phyloP scores from a whole-genome alignment of 2,113 vertebrate species.

The Tinamus guttatus region DNA sequence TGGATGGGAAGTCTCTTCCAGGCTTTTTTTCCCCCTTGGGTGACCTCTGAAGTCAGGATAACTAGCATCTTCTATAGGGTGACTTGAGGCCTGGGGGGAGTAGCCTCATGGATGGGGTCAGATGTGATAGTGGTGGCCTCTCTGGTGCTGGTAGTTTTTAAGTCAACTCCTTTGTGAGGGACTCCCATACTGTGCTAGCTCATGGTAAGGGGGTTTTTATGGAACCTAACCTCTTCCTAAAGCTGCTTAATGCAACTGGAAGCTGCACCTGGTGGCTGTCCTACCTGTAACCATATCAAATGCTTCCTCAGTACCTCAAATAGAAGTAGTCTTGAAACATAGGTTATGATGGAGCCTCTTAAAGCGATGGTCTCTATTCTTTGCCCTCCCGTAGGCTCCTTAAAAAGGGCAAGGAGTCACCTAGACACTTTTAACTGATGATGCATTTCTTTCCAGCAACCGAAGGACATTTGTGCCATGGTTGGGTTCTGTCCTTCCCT shows the following conservation, averaged over 20 bases:
- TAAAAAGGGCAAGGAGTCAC: not conserved
- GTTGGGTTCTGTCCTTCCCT: slow-evolving; percentile 85
- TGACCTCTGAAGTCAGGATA: not conserved
- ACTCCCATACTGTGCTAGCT: not conserved
- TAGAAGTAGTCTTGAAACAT: not conserved
- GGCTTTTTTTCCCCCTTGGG: not conserved
- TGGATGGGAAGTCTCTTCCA: not conserved
- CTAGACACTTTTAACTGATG: not conserved
- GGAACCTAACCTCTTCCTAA: not conserved
- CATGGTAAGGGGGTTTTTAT: not conserved
- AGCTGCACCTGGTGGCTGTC: not conserved
- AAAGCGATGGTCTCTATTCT: not conserved
- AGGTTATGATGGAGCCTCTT: not conserved
- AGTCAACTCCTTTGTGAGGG: slow-evolving; percentile 50
- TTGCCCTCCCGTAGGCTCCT: slow-evolving; percentile 4
- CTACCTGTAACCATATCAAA: slow-evolving; percentile 20
- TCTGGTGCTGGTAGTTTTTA: slow-evolving; percentile 57
- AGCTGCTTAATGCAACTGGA: not conserved
- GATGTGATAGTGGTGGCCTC: not conserved
- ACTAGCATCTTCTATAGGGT: not conserved
- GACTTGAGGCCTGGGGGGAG: not conserved
- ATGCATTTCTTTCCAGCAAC: slow-evolving; percentile 78
- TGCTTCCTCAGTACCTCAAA: slow-evolving; percentile 28
- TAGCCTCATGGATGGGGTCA: not conserved
- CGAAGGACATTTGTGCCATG: slow-evolving; percentile 84